phyloP scores from a whole-genome alignment of 1,140 invertebrate genomes.

The Dreissena polymorpha region DNA sequence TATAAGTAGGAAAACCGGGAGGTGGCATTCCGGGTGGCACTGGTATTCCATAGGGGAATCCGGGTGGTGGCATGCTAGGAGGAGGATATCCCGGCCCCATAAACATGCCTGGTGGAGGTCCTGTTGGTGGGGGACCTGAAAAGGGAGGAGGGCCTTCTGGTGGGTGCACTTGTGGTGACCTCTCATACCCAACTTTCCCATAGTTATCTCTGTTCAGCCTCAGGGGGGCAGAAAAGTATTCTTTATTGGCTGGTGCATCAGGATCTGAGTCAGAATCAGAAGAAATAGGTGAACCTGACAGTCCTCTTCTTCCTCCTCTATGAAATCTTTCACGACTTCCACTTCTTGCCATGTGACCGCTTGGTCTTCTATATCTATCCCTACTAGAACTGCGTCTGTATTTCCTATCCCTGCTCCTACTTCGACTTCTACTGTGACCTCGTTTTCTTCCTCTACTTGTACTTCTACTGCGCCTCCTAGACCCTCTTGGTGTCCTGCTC shows the following conservation, averaged over 20 bases:
- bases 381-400: constrained; percentile 23
- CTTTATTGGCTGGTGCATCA: constrained; percentile 51
- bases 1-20: neutral
- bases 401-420: constrained; percentile 10
- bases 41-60: neutral
- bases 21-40: constrained; percentile 12
- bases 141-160: constrained; percentile 20
- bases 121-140: constrained; percentile 2
- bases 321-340: constrained; percentile 10
- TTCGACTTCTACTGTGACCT: constrained; percentile 9
- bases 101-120: constrained; percentile 25
- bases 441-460: constrained; percentile 23
- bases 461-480: neutral
- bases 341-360: constrained; percentile 12
- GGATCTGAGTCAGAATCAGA: constrained; percentile 38
- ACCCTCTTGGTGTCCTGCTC: neutral
- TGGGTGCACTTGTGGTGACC: constrained; percentile 2
- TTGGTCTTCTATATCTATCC: constrained; percentile 6
- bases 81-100: neutral
- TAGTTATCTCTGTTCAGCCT: constrained; percentile 10
- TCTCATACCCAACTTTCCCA: constrained; percentile 19
- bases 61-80: constrained; percentile 36
- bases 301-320: constrained; percentile 29
- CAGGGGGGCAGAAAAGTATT: constrained; percentile 33
- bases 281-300: constrained; percentile 7